A percentile compares a stretch with the other conserved stretches of the same genome.
phyloP scores from a whole-genome alignment of 2,113 vertebrate genomes.

The Sturnira hondurensis region DNA sequence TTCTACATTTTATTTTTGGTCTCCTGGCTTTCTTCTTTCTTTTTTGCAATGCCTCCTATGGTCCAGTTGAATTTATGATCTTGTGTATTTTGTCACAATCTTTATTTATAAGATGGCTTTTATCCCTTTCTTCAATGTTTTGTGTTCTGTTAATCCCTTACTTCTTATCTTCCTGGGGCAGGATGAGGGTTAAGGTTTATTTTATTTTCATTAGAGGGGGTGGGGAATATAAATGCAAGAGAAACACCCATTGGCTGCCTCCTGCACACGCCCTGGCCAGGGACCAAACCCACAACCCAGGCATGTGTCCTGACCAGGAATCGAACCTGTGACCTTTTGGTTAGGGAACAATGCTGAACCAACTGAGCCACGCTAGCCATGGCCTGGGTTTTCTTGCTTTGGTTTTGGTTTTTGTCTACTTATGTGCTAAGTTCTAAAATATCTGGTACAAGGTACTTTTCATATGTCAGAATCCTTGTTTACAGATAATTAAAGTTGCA shows the following conservation, averaged over 20 bases:
- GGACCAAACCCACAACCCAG: no score
- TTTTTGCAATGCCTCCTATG: neutral
- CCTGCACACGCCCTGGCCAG: no score
- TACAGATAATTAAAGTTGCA: neutral
- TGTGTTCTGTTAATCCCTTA: neutral
- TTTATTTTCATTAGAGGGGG: no score
- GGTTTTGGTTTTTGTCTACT: neutral
- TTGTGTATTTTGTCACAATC: neutral
- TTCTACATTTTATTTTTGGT: neutral
- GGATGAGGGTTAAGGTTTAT: no score
- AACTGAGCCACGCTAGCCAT: no score
- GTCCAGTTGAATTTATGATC: neutral
- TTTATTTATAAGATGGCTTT: neutral
- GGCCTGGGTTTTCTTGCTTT: neutral
- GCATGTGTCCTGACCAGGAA: no score
- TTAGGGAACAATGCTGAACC: no score
- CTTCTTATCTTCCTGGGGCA: neutral
- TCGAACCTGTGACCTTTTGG: no score
- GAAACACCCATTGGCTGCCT: no score
- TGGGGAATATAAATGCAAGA: no score
- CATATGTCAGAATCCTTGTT: neutral
- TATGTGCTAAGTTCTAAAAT: neutral
- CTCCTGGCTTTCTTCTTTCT: neutral
- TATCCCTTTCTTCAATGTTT: neutral
- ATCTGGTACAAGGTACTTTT: neutral